Evolutionary conservation across 2,888 invertebrate genomes (phyloP).

Genomic region (Tipula confusa): DNA sequence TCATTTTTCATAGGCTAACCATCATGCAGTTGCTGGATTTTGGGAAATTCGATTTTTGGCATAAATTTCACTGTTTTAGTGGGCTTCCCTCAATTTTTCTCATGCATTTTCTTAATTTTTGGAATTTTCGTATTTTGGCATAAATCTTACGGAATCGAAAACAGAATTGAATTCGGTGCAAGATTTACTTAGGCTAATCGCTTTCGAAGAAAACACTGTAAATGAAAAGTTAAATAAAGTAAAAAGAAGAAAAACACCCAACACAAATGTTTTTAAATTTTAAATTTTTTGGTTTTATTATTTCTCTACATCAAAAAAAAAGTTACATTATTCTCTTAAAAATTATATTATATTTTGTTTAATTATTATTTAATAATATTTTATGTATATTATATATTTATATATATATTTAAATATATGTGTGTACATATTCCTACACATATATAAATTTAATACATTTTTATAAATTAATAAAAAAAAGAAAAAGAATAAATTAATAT

Average conservation of each 20-base stretch:
- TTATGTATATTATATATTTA: constrained; percentile 26
- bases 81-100: too few relatives aligned
- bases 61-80: too few relatives aligned
- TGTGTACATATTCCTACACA: neutral
- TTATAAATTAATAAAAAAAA: constrained; percentile 6
- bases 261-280: neutral
- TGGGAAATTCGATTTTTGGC: too few relatives aligned
- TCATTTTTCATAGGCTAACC: too few relatives aligned
- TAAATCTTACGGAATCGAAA: too few relatives aligned
- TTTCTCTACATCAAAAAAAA: constrained; percentile 27
- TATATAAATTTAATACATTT: neutral
- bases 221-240: too few relatives aligned
- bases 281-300: constrained; percentile 26
- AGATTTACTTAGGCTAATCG: too few relatives aligned
- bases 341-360: neutral
- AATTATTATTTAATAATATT: neutral
- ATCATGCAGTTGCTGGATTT: too few relatives aligned
- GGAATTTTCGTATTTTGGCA: too few relatives aligned
- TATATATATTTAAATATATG: neutral
- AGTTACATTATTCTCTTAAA: neutral
- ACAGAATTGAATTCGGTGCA: too few relatives aligned
- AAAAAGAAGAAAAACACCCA: neutral
- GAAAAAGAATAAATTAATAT: neutral
- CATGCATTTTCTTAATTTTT: too few relatives aligned
- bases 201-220: too few relatives aligned